Conservation (phyloP, 2,113 vertebrate genomes). For the Fulica atra region DNA sequence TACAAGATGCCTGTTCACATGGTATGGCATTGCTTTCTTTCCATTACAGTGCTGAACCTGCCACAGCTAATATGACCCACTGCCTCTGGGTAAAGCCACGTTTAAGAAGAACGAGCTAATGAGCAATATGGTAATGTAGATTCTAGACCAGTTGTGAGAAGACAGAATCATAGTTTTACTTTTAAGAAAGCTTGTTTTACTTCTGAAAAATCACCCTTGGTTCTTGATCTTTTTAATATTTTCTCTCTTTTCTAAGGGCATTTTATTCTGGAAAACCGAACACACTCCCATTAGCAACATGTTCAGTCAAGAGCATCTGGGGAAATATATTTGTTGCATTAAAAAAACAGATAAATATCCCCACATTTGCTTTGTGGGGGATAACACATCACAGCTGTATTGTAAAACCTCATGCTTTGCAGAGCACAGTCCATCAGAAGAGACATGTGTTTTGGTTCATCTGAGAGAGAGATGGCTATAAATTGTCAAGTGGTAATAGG, state of each 20-base stretch:
- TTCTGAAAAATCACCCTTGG: background rate
- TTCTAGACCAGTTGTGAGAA: background rate
- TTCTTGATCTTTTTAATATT: background rate
- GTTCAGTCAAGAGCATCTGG: slow-evolving; percentile 17
- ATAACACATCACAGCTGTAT: slow-evolving; percentile 2
- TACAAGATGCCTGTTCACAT: background rate
- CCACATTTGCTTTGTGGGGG: background rate
- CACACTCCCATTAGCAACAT: background rate
- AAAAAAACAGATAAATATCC: slow-evolving; percentile 13
- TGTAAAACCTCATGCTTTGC: slow-evolving; percentile 44
- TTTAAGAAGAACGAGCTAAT: background rate
- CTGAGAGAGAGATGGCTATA: slow-evolving; percentile 30
- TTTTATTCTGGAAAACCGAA: slow-evolving; percentile 22
- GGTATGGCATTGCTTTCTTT: background rate
- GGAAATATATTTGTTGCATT: slow-evolving; percentile 29
- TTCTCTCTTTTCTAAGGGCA: background rate
- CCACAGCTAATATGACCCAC: background rate
- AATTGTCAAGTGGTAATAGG: slow-evolving; percentile 32
- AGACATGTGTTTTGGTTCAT: slow-evolving; percentile 34
- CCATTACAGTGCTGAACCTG: background rate
- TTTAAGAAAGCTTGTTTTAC: background rate
- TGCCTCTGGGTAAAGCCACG: background rate
- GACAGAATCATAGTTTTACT: background rate
- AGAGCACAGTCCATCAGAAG: slow-evolving; percentile 39
- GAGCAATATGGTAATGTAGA: background rate